Evolutionary conservation across 2,888 invertebrate species (phyloP).

Genomic region (Andricus quercusramuli): DNA sequence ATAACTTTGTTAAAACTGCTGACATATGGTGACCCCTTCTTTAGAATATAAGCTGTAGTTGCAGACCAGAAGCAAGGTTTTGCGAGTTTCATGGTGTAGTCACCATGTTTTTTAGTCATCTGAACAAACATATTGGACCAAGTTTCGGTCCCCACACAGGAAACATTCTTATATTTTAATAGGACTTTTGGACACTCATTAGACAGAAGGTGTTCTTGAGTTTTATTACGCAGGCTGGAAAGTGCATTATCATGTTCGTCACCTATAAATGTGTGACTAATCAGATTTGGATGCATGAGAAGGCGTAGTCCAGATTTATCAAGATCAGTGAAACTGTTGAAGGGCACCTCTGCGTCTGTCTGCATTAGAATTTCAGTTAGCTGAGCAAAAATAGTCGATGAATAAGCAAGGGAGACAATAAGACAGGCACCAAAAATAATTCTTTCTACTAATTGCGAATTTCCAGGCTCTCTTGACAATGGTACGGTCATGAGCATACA

Average conservation of each 20-base stretch:
- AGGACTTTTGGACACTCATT: neutral
- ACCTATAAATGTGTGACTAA: neutral
- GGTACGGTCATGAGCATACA: neutral
- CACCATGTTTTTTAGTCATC: neutral
- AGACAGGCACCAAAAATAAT: neutral
- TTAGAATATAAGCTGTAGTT: slow-evolving; percentile 15
- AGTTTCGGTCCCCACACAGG: neutral
- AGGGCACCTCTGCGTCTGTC: neutral
- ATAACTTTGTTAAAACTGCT: slow-evolving; percentile 5
- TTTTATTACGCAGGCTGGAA: neutral
- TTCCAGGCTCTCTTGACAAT: neutral
- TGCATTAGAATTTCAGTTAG: neutral
- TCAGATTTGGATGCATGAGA: slow-evolving; percentile 29
- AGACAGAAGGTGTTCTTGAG: neutral
- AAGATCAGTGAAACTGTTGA: slow-evolving; percentile 33
- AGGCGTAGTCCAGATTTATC: slow-evolving; percentile 42
- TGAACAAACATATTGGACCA: neutral
- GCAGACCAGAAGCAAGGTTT: slow-evolving; percentile 44
- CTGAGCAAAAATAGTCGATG: neutral
- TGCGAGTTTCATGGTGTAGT: slow-evolving; percentile 16
- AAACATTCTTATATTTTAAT: neutral
- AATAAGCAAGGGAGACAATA: neutral
- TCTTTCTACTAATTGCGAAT: neutral
- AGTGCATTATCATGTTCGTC: neutral
- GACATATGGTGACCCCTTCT: slow-evolving; percentile 44